A percentile compares a stretch with the other conserved stretches of the same genome.
phyloP scores from a whole-genome alignment of 2,113 vertebrate species.

The Bombycilla garrulus region DNA sequence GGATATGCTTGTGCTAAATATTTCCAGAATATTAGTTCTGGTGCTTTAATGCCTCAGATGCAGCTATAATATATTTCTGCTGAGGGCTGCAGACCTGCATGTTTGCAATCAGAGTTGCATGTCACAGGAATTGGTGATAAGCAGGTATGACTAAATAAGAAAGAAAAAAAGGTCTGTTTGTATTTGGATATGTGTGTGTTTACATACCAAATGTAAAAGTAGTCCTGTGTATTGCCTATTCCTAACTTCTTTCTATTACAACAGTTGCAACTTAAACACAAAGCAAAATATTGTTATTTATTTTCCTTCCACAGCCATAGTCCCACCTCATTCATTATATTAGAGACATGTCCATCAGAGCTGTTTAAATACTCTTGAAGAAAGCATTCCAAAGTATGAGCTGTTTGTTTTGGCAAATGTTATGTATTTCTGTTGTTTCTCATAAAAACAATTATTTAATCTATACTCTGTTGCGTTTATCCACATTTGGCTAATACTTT shows the following conservation, averaged over 20 bases:
- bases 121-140: not conserved
- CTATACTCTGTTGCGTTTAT: not conserved
- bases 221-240: not conserved
- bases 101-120: not conserved
- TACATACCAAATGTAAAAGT: not conserved
- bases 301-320: not conserved
- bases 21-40: not conserved
- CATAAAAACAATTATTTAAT: not conserved
- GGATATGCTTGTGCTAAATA: not conserved
- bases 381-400: not conserved
- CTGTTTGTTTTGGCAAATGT: slow-evolving; percentile 8
- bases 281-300: not conserved
- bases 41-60: not conserved
- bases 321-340: not conserved
- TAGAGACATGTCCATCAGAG: not conserved
- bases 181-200: not conserved
- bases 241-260: not conserved
- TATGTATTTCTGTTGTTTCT: not conserved
- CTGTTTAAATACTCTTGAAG: not conserved
- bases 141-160: not conserved
- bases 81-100: not conserved
- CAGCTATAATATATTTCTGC: not conserved
- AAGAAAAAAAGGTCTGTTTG: not conserved
- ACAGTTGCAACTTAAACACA: not conserved
- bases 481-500: not conserved